These are phyloP conservation scores for Pyrrhia umbra DNA, from an alignment of 2,888 invertebrate species.

Conservation along the genomic window DNA sequence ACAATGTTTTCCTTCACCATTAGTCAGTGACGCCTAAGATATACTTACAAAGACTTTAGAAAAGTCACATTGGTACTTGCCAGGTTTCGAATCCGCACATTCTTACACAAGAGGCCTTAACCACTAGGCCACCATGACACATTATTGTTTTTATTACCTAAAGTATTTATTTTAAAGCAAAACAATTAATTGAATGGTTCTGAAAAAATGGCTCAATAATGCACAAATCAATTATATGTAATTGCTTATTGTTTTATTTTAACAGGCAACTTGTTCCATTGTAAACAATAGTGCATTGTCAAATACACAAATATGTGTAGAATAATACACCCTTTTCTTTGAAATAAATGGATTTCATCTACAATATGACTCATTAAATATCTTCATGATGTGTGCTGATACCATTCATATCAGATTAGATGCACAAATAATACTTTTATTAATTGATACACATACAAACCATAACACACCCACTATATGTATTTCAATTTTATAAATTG, in stretches of 20 bases:
- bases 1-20: too few species aligned
- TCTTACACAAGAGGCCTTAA: too few species aligned
- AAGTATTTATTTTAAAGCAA: too few species aligned
- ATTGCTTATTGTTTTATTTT: not conserved
- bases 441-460: too few species aligned
- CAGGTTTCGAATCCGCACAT: too few species aligned
- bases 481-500: not conserved
- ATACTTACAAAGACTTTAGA: too few species aligned
- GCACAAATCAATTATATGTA: not conserved
- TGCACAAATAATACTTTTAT: conserved; percentile 21
- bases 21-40: too few species aligned
- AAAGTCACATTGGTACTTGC: too few species aligned
- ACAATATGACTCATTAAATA: conserved; percentile 12
- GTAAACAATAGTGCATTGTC: not conserved
- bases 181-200: not conserved
- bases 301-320: not conserved
- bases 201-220: not conserved
- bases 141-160: not conserved
- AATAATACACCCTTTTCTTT: not conserved
- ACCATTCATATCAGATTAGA: conserved; percentile 31
- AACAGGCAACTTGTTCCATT: not conserved
- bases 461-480: too few species aligned
- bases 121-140: too few species aligned
- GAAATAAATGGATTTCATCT: not conserved
- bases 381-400: not conserved